A percentile compares a stretch with the other conserved stretches of the same genome.
Evolutionary conservation across 2,113 vertebrate species (phyloP).

Genomic region (Albula glossodonta): DNA sequence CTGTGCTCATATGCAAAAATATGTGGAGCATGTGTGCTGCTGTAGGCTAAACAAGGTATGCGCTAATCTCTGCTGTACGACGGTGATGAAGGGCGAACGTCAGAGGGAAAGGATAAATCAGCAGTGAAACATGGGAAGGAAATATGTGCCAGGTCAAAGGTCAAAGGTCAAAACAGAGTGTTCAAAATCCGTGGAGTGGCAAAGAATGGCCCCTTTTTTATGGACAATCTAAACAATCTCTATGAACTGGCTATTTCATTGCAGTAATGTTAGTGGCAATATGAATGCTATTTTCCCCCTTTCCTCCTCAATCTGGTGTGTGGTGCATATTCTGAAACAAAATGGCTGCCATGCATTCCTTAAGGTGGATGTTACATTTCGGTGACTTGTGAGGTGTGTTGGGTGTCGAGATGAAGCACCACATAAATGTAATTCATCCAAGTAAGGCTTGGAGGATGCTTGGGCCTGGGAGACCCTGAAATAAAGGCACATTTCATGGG

Average conservation of each 20-base stretch:
- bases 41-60: background rate
- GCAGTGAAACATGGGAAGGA: background rate
- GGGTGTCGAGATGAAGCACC: too few species aligned
- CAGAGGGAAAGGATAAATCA: background rate
- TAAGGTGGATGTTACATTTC: too few species aligned
- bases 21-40: background rate
- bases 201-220: background rate
- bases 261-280: background rate
- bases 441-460: too few species aligned
- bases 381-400: too few species aligned
- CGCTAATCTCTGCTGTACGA: background rate
- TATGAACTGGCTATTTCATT: background rate
- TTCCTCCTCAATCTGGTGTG: too few species aligned
- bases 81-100: background rate
- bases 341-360: too few species aligned
- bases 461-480: too few species aligned
- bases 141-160: background rate
- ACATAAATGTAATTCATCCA: too few species aligned
- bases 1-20: background rate
- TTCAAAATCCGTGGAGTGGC: background rate
- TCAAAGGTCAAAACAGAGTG: background rate
- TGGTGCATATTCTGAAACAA: too few species aligned
- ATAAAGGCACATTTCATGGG: too few species aligned
- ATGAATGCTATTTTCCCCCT: background rate
- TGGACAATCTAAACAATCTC: background rate